Evolutionary conservation across 1,140 invertebrate species (phyloP), one percentile per base, ranked within the genome.

Genomic region (Anadara kagoshimensis): DNA sequence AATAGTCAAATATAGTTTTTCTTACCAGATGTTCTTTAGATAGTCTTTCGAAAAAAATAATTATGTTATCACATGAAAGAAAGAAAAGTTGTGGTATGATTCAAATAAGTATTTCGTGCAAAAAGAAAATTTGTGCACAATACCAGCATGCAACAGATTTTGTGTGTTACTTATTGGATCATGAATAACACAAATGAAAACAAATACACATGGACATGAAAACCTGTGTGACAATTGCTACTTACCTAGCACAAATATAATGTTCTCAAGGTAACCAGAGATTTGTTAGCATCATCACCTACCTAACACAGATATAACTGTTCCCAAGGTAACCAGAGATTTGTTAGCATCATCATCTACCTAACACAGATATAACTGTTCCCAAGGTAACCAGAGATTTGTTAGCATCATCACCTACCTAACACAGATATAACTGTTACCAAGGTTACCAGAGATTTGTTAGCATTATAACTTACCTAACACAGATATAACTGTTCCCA

Each of bases 331-430:
- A 16, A 97, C 95, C 41, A 97, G 89, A 1, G 95, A 97, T 88
- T 96, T 97, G 89, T 97, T 97, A n/a, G n/a, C n/a, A n/a, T n/a
- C n/a, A n/a, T 36, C 7, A 82, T 88, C 90, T 90, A 93, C 93
- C 94, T 77, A 95, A 89, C 22, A 93, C 92, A 24, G 93, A 94
- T 80, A 95, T 94, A 43, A 95, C 94, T 88, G 94, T 94, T 73
- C 95, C 95, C 62, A 96, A 90, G 14, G 95, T 97, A 16, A 97
- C 95, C 41, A 97, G 89, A 1, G 95, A 97, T 88, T 96, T 97
- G 89, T 97, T 97, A n/a, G n/a, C n/a, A n/a, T n/a, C n/a, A n/a
- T 36, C 7, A 82, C 89, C 90, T 90, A 93, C 93, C 94, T 77
- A 95, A 89, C 22, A 93, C 92, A 24, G 93, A 94, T 80, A 95